Percentiles rank a stretch among this genome's conserved stretches.
phyloP scores from a whole-genome alignment of 1,140 invertebrate species.

The Lerema accius region DNA sequence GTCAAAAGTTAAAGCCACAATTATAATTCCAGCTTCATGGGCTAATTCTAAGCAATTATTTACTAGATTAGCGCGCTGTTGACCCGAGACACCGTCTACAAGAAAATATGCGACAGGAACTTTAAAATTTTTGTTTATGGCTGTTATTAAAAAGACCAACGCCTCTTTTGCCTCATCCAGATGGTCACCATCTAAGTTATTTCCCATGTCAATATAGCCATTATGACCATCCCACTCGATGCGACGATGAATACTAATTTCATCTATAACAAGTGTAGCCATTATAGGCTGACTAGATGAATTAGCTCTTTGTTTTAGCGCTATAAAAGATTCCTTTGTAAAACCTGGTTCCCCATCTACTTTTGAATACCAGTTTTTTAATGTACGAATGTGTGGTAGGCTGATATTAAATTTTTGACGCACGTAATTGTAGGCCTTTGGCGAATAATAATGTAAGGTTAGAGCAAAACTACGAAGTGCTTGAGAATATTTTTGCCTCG shows the following conservation, averaged over 20 bases:
- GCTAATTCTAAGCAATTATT: not conserved
- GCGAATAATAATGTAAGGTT: not conserved
- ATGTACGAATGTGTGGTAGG: not conserved
- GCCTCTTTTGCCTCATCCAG: not conserved
- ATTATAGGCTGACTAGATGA: too few relatives aligned
- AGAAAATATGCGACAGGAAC: not conserved
- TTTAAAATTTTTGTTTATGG: not conserved
- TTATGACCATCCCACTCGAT: too few relatives aligned
- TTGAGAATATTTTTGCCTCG: not conserved
- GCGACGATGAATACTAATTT: not conserved
- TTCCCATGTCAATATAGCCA: too few relatives aligned
- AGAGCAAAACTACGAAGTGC: not conserved
- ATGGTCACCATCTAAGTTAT: not conserved
- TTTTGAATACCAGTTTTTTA: not conserved
- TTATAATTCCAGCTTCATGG: not conserved
- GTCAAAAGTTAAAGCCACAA: not conserved
- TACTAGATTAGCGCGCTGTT: not conserved
- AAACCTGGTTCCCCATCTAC: not conserved
- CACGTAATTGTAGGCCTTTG: too few relatives aligned
- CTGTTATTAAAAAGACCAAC: not conserved
- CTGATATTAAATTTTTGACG: too few relatives aligned
- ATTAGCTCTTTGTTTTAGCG: not conserved
- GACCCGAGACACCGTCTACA: not conserved
- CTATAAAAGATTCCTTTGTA: not conserved
- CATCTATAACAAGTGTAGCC: too few relatives aligned